Conservation (phyloP, 1,140 invertebrate species). For the Agrilus planipennis region DNA sequence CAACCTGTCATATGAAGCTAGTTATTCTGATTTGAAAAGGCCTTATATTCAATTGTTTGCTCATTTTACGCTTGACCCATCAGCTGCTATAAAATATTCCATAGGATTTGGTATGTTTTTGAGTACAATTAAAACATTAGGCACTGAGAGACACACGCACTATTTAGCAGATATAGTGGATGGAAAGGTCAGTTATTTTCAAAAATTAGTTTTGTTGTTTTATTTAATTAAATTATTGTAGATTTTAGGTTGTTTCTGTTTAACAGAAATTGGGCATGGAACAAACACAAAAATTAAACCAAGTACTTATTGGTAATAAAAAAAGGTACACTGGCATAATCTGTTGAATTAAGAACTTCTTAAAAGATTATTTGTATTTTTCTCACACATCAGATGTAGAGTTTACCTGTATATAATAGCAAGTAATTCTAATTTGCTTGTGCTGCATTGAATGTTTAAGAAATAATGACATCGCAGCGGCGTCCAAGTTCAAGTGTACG, state of each 20-base stretch:
- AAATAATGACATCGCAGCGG: no score
- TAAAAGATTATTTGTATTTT: no score
- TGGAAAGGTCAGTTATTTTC: slow-evolving; percentile 42
- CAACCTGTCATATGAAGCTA: slow-evolving; percentile 46
- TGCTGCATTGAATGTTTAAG: no score
- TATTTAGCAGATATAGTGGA: slow-evolving; percentile 53
- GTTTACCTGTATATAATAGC: no score
- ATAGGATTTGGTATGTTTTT: slow-evolving; percentile 41
- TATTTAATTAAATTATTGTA: slow-evolving; percentile 19
- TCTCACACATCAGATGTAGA: no score
- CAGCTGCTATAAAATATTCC: slow-evolving; percentile 16
- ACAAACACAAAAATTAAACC: slow-evolving; percentile 84
- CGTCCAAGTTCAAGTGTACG: no score
- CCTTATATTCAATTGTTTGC: slow-evolving; percentile 8
- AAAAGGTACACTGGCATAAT: no score
- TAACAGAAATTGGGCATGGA: slow-evolving; percentile 90
- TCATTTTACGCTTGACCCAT: slow-evolving; percentile 13
- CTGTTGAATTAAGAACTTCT: no score
- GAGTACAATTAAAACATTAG: slow-evolving; percentile 54
- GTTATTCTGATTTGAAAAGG: slow-evolving; percentile 23
- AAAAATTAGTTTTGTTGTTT: not conserved
- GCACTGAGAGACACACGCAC: slow-evolving; percentile 60
- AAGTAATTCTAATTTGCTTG: no score
- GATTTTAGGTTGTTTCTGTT: slow-evolving; percentile 70
- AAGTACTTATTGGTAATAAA: no score